phyloP scores from a whole-genome alignment of 1,140 invertebrate species.

The Drosophila mojavensis region DNA sequence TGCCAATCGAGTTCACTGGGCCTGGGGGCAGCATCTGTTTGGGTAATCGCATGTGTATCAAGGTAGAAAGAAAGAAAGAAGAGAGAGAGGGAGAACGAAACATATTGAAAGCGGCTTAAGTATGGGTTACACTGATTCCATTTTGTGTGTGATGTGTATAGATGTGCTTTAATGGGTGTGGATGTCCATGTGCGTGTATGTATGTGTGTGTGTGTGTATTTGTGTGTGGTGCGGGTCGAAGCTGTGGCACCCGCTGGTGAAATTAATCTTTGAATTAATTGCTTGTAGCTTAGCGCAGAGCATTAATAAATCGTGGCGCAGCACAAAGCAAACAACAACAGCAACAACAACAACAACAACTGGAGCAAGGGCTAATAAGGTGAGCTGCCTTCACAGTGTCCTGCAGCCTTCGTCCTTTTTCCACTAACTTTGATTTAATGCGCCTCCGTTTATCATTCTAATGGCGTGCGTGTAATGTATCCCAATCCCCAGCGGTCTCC shows the following conservation, averaged over 20 bases:
- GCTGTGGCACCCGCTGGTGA: constrained; percentile 67
- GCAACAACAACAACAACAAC: constrained; percentile 28
- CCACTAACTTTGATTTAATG: constrained; percentile 83
- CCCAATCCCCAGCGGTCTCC: constrained; percentile 48
- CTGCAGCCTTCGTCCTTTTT: constrained; percentile 32
- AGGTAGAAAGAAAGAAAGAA: constrained; percentile 11
- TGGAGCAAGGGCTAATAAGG: constrained; percentile 64
- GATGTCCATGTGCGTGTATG: background rate
- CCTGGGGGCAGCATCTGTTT: constrained; percentile 40
- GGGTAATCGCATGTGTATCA: constrained; percentile 15
- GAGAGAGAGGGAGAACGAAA: constrained; percentile 1
- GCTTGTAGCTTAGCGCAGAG: constrained; percentile 78
- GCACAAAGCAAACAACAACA: constrained; percentile 32
- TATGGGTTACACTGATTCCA: constrained; percentile 19
- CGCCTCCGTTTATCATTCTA: constrained; percentile 77
- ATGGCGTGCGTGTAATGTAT: constrained; percentile 75
- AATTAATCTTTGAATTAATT: constrained; percentile 83
- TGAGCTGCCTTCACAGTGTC: constrained; percentile 25
- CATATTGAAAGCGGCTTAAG: constrained; percentile 59
- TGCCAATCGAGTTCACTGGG: constrained; percentile 31
- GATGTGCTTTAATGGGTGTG: background rate
- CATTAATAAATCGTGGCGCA: constrained; percentile 74
- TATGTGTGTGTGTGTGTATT: background rate
- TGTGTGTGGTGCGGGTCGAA: background rate
- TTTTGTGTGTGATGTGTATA: background rate